A percentile compares a stretch with the other conserved stretches of the same genome.
phyloP scores from a whole-genome alignment of 1,140 invertebrate genomes.

The Brachionus paranguensis region DNA sequence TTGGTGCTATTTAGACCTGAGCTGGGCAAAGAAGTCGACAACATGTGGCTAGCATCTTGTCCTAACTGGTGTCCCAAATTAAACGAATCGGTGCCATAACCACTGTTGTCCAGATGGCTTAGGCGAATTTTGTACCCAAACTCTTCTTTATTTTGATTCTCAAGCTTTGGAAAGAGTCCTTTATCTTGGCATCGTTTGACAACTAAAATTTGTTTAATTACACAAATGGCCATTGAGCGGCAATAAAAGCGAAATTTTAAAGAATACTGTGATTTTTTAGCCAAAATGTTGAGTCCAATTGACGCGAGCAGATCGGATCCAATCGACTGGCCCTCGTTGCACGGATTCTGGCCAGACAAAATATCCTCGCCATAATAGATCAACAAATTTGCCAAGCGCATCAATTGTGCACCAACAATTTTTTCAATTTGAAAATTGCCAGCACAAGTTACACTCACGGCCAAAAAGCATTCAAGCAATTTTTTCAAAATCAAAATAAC shows the following conservation, averaged over 20 bases:
- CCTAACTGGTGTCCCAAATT: neutral
- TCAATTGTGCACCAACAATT: neutral
- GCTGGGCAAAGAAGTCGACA: neutral
- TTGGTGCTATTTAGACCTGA: neutral
- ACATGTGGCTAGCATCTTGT: neutral
- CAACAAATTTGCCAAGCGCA: neutral
- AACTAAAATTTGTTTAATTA: slow-evolving; percentile 25
- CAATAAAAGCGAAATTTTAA: slow-evolving; percentile 34
- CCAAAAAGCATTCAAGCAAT: slow-evolving; percentile 7
- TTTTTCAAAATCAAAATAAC: slow-evolving; percentile 19
- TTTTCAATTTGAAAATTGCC: neutral
- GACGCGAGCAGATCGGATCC: slow-evolving; percentile 9
- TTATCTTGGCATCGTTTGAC: neutral
- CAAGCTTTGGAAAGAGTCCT: neutral
- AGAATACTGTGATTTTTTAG: slow-evolving; percentile 26
- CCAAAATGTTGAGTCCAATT: slow-evolving; percentile 23
- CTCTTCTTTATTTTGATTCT: neutral
- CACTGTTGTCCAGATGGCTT: neutral
- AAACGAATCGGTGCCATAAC: neutral
- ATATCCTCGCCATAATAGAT: slow-evolving; percentile 28
- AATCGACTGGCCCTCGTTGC: slow-evolving; percentile 15
- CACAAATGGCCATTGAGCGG: slow-evolving; percentile 24
- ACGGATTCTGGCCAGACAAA: neutral
- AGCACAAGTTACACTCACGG: neutral
- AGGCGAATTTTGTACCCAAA: neutral